phyloP scores from a whole-genome alignment of 2,797 vertebrate genomes.

The Saxicola maurus region DNA sequence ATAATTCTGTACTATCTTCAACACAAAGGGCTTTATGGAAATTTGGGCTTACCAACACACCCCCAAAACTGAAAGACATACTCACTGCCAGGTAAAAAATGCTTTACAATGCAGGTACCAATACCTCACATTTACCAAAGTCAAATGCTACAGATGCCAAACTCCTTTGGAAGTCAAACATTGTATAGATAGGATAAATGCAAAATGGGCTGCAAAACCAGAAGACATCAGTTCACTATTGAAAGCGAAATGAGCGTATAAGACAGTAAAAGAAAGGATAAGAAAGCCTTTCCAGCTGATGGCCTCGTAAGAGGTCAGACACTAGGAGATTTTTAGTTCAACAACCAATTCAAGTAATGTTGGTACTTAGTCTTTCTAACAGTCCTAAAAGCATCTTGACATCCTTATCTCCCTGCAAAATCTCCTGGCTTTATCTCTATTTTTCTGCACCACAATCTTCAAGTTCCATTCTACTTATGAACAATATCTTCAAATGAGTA shows the following conservation, averaged over 20 bases:
- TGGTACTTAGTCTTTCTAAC: background rate
- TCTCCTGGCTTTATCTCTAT: background rate
- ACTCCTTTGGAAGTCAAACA: background rate
- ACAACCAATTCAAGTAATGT: background rate
- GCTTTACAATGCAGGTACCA: background rate
- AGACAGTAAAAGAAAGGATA: background rate
- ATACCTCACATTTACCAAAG: background rate
- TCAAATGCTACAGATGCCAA: background rate
- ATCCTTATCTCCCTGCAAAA: background rate
- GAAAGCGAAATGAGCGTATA: background rate
- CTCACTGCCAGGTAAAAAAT: background rate
- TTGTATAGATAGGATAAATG: background rate
- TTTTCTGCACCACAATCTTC: background rate
- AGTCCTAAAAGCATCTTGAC: background rate
- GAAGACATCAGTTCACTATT: background rate
- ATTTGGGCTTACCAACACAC: background rate
- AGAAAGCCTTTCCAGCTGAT: background rate
- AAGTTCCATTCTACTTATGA: background rate
- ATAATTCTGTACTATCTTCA: background rate
- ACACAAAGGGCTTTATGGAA: background rate
- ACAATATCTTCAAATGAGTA: background rate
- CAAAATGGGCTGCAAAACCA: background rate
- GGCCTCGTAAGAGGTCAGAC: background rate
- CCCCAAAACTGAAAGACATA: background rate
- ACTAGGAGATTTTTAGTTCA: background rate